A percentile compares a stretch with the other conserved stretches of the same genome.
These are phyloP conservation scores for Condylostylus longicornis DNA, from an alignment of 1,140 invertebrate genomes.

Conservation along the genomic window DNA sequence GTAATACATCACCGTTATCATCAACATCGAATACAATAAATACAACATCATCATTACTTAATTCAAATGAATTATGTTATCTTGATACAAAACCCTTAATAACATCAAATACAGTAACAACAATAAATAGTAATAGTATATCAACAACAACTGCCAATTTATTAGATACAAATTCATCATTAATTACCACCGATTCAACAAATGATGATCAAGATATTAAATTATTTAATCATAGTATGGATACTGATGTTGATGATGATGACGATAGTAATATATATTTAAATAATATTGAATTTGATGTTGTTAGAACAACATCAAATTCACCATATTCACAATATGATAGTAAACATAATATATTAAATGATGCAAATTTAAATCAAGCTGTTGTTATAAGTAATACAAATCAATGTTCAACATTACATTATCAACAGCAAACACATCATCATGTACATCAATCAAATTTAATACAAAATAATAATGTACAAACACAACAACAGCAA, in stretches of 20 bases:
- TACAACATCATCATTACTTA: neutral
- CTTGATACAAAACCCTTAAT: neutral
- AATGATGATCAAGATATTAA: conserved; percentile 3
- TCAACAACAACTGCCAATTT: neutral
- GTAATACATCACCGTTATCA: neutral
- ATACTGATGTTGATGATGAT: conserved; percentile 3
- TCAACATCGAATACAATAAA: neutral
- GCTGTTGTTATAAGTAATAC: neutral
- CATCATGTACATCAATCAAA: neutral
- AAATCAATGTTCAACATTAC: neutral
- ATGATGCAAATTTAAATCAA: conserved; percentile 1
- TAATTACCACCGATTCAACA: neutral
- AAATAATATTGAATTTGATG: no score
- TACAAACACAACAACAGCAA: neutral
- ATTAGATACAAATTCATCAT: neutral
- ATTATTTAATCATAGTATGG: conserved; percentile 3
- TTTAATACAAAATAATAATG: neutral
- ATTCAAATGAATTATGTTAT: neutral
- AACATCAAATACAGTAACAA: neutral
- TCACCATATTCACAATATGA: no score
- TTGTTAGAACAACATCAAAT: no score
- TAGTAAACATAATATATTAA: conserved; percentile 1
- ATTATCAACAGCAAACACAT: neutral
- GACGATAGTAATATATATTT: no score
- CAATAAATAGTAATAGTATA: neutral